A percentile compares a stretch with the other conserved stretches of the same genome.
Conservation (phyloP, 1,140 invertebrate genomes). For the Calephelis virginiensis region DNA sequence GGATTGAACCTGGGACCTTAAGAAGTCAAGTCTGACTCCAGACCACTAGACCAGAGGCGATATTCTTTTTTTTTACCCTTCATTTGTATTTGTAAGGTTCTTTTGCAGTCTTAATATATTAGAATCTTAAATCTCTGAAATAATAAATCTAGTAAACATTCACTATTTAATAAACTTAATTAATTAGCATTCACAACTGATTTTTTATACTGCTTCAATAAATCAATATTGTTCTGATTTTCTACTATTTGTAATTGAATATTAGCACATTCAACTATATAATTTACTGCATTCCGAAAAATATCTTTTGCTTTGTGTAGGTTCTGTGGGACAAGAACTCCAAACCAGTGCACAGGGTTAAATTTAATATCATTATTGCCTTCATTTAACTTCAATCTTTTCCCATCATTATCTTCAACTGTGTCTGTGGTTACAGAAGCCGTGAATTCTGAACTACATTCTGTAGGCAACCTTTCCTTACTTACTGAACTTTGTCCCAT, state of each 20-base stretch:
- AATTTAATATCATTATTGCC: conserved; percentile 64
- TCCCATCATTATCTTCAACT: conserved; percentile 57
- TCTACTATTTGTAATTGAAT: conserved; percentile 79
- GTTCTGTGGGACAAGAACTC: conserved; percentile 85
- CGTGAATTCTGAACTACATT: conserved; percentile 80
- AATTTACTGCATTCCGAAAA: conserved; percentile 82
- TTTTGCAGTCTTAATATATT: too few species aligned
- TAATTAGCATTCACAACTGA: neutral
- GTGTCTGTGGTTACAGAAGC: conserved; percentile 72
- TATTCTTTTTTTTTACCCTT: too few species aligned
- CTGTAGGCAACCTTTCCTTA: conserved; percentile 81
- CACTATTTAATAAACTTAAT: too few species aligned
- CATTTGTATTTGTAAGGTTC: too few species aligned
- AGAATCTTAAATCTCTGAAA: too few species aligned
- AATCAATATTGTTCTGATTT: conserved; percentile 64
- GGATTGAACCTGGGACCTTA: too few species aligned
- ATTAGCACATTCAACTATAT: conserved; percentile 82
- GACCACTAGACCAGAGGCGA: too few species aligned
- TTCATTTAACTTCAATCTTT: conserved; percentile 63
- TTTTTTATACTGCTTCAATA: conserved; percentile 54
- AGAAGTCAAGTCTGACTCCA: too few species aligned
- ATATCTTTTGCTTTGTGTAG: conserved; percentile 83
- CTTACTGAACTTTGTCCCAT: conserved; percentile 84
- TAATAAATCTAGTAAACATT: too few species aligned
- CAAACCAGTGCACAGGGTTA: conserved; percentile 88